Evolutionary conservation across 2,797 vertebrate species (phyloP).

Genomic region (Acanthornis magna): DNA sequence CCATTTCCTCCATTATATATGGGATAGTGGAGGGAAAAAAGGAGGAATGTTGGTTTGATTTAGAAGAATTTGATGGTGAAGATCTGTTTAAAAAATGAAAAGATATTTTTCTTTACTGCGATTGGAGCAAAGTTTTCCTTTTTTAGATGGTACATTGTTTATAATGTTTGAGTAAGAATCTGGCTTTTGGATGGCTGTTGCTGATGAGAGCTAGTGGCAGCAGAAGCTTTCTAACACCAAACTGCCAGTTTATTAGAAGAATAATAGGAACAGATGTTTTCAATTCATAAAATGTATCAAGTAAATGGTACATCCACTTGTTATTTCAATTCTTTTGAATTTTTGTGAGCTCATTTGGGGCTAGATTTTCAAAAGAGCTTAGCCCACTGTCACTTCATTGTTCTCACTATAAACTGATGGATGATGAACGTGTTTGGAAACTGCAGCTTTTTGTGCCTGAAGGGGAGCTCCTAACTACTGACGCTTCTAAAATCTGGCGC

Average conservation of each 20-base stretch:
- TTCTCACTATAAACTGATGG: conserved; percentile 8
- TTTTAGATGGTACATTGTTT: neutral
- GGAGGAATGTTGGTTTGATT: neutral
- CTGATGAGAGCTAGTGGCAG: conserved; percentile 16
- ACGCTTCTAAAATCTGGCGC: neutral
- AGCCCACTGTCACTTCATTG: conserved; percentile 1
- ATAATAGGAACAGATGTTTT: conserved; percentile 64
- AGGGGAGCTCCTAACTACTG: conserved; percentile 6
- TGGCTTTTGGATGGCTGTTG: neutral
- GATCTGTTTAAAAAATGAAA: neutral
- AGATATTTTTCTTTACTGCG: neutral
- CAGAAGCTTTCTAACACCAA: conserved; percentile 2
- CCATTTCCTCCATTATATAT: neutral
- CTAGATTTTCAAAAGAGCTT: conserved; percentile 41
- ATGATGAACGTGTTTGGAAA: conserved; percentile 5
- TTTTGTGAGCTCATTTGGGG: conserved; percentile 35
- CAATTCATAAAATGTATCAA: conserved; percentile 37
- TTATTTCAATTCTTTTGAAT: conserved; percentile 56
- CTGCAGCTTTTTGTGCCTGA: conserved; percentile 24
- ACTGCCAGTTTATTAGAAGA: conserved; percentile 33
- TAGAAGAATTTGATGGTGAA: neutral
- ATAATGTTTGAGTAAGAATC: neutral
- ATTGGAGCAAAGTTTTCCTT: neutral
- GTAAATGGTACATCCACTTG: conserved; percentile 50
- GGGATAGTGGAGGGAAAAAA: neutral